Evolutionary conservation across 2,113 vertebrate species (phyloP), one percentile per base, ranked within the genome.

Genomic region (Polyodon spathula): DNA sequence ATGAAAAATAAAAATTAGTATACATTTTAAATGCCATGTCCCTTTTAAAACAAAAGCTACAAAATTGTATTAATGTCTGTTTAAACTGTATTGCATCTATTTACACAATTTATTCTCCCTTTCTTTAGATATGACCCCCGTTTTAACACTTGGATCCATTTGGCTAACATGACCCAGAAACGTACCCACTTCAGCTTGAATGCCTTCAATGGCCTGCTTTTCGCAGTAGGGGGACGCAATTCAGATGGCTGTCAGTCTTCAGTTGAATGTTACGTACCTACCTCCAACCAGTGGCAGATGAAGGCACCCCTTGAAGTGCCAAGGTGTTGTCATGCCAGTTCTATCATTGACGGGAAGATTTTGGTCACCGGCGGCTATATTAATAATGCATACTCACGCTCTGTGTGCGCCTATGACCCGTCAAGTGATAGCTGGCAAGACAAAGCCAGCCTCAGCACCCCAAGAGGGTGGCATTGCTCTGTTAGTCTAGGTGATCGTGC

Each of bases 151-250:
- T 99, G 96, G 96, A 89, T 95, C 75, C 96, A 99, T 75, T 77
- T 99, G 78, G 86, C 76, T 57, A 93, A 60, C 81, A 97, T 99
- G 96, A 90, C 81, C 55, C 94, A 99, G 76, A 91, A 86, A 73
- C 94, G 96, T 63, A 99, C 96, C 9, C 96, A 99, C 81, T 99
- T 99, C 76, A 99, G 95, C 78, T 79, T 99, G 66, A 99, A 90
- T 14, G 92, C 84, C 46, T 97, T 92, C 82, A 93, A 90, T 1
- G 93, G 96, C 41, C 93, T 97, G 40, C 81, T 99, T 65, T 98
- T 90, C 14, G 95, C 94, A 0, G 73, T 91, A 14, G 96, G 96
- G 1, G 96, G 96, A 38, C 90, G 96, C 53, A 99, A 97, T 58
- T 66, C 85, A 0, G 94, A 97, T 17, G 96, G 94, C 3, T 88